Percentiles rank a stretch among this genome's conserved stretches.
Conservation (phyloP, 2,888 invertebrate genomes). For the Mythimna impura region DNA sequence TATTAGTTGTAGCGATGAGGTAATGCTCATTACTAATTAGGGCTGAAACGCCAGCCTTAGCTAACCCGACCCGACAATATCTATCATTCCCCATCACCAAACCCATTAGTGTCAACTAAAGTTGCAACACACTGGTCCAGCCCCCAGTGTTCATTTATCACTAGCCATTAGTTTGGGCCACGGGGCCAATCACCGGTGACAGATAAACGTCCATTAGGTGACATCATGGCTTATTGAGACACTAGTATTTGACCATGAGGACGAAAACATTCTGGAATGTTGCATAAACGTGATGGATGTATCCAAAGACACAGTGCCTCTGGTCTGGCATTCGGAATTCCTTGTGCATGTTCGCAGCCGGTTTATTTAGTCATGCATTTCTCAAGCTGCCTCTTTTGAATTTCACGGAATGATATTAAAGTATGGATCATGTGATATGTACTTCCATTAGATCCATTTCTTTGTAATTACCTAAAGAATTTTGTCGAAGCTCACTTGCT, state of each 20-base stretch:
- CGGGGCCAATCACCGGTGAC: constrained; percentile 34
- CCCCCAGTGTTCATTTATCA: constrained; percentile 35
- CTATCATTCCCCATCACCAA: constrained; percentile 27
- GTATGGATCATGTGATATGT: constrained; percentile 12
- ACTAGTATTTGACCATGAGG: constrained; percentile 14
- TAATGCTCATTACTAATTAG: constrained; percentile 1
- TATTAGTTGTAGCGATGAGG: background rate
- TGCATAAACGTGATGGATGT: background rate
- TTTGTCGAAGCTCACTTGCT: background rate
- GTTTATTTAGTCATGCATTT: constrained; percentile 57
- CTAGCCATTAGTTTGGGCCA: constrained; percentile 42
- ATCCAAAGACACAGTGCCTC: background rate
- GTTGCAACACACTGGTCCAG: constrained; percentile 25
- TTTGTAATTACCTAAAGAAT: constrained; percentile 26
- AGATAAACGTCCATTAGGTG: constrained; percentile 54
- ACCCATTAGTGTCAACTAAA: constrained; percentile 15
- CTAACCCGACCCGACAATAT: constrained; percentile 9
- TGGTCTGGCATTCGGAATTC: constrained; percentile 24
- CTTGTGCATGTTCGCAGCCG: constrained; percentile 36
- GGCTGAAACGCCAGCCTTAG: background rate
- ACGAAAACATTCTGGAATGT: constrained; percentile 17
- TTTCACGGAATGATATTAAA: constrained; percentile 50
- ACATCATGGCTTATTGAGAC: constrained; percentile 51
- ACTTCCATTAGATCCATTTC: constrained; percentile 26
- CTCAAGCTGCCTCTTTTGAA: constrained; percentile 46